Evolutionary conservation across 2,888 invertebrate genomes (phyloP).

Genomic region (Teleiodes luculella): DNA sequence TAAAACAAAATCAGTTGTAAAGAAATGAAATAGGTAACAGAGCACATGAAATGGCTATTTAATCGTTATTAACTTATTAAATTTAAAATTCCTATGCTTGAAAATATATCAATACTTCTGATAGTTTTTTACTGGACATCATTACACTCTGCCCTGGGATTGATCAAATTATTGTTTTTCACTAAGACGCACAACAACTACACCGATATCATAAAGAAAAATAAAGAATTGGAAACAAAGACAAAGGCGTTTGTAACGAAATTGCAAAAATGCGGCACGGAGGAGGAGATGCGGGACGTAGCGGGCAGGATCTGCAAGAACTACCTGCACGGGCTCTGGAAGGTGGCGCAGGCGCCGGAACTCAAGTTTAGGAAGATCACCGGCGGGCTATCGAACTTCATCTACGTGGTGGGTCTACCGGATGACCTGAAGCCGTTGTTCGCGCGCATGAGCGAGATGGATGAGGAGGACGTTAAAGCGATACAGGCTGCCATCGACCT

Average conservation of each 20-base stretch:
- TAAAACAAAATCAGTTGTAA: no score
- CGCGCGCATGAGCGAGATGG: slow-evolving; percentile 36
- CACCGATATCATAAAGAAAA: slow-evolving; percentile 54
- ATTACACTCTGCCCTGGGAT: no score
- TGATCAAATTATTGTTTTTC: no score
- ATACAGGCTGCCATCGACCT: background rate
- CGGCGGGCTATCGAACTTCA: slow-evolving; percentile 97
- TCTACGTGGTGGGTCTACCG: slow-evolving; percentile 95
- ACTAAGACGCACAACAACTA: slow-evolving; percentile 55
- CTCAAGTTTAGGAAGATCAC: slow-evolving; percentile 91
- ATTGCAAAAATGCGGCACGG: slow-evolving; percentile 81
- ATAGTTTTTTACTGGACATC: no score
- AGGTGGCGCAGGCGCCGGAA: slow-evolving; percentile 86
- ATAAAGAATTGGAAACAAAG: slow-evolving; percentile 42
- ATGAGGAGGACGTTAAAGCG: slow-evolving; percentile 37
- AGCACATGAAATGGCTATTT: no score
- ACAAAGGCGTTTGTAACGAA: slow-evolving; percentile 50
- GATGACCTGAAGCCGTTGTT: slow-evolving; percentile 50
- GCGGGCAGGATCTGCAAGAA: slow-evolving; percentile 92
- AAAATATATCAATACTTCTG: no score
- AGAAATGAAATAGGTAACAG: no score
- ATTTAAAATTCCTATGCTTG: no score
- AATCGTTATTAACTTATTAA: no score
- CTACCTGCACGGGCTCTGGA: slow-evolving; percentile 94
- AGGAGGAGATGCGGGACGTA: slow-evolving; percentile 87